Conservation (phyloP, 1,140 invertebrate species). For the Listronotus oregonensis region DNA sequence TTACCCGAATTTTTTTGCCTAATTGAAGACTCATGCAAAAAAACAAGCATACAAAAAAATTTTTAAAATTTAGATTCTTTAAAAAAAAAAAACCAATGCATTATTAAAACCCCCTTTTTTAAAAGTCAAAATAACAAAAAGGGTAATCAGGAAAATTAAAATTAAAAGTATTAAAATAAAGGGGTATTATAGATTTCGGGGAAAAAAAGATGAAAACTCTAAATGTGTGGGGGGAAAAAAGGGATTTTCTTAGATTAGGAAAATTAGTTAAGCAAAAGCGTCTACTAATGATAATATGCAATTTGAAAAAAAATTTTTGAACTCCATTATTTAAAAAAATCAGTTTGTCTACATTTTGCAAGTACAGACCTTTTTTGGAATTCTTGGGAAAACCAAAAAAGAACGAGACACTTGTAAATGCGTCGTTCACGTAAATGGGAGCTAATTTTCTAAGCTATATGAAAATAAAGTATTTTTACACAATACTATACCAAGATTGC, state of each 20-base stretch:
- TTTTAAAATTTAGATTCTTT: too few species aligned
- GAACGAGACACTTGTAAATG: too few species aligned
- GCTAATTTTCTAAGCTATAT: too few species aligned
- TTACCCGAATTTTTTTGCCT: too few species aligned
- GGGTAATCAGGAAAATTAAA: not conserved
- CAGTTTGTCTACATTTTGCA: not conserved
- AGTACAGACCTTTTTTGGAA: not conserved
- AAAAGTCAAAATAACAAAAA: too few species aligned
- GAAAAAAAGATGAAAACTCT: constrained; percentile 7
- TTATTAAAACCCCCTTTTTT: too few species aligned
- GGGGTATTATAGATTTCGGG: not conserved
- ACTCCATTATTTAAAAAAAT: not conserved
- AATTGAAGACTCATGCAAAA: too few species aligned
- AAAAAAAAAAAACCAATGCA: too few species aligned
- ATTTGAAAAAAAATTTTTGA: not conserved
- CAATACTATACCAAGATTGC: too few species aligned
- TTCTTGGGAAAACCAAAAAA: too few species aligned
- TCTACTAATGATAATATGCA: not conserved
- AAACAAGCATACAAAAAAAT: too few species aligned
- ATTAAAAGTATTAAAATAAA: not conserved
- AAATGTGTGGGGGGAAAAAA: not conserved
- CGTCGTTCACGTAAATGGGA: not conserved
- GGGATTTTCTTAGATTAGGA: not conserved
- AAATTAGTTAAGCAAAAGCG: not conserved
- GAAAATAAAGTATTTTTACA: too few species aligned